phyloP scores from a whole-genome alignment of 2,797 vertebrate genomes.

The Lacerta agilis region DNA sequence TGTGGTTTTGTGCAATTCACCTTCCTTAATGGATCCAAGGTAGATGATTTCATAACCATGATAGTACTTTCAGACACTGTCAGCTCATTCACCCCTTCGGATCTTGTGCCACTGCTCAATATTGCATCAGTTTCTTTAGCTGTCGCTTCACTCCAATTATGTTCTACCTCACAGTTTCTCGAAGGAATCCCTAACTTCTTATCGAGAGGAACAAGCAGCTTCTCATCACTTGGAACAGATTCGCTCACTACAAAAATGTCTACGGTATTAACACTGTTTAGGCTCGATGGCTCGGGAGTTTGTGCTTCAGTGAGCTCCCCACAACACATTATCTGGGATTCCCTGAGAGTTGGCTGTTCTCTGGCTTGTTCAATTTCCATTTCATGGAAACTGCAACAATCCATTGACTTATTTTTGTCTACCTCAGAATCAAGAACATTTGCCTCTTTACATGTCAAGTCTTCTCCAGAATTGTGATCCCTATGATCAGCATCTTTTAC shows the following conservation, averaged over 20 bases:
- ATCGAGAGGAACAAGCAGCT: conserved; percentile 31
- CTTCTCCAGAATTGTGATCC: not conserved
- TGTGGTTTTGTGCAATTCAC: not conserved
- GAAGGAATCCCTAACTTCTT: conserved; percentile 50
- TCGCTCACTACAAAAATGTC: conserved; percentile 31
- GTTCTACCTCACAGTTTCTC: conserved; percentile 51
- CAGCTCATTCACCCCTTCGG: not conserved
- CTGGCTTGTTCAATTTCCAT: not conserved
- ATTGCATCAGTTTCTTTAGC: conserved; percentile 27
- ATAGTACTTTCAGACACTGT: conserved; percentile 11
- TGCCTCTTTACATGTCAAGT: conserved; percentile 41
- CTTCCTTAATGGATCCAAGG: conserved; percentile 33
- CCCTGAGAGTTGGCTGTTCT: not conserved
- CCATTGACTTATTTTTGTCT: conserved; percentile 5
- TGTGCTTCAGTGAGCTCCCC: conserved; percentile 36
- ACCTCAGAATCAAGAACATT: not conserved
- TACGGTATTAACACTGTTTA: conserved; percentile 39
- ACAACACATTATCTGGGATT: not conserved
- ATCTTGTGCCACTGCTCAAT: not conserved
- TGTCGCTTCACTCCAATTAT: conserved; percentile 40
- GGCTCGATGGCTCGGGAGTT: conserved; percentile 6
- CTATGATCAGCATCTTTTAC: conserved; percentile 23
- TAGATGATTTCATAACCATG: conserved; percentile 22
- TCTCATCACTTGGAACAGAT: conserved; percentile 35
- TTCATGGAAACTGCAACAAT: conserved; percentile 27